Base-by-base conservation (phyloP, 2,113 vertebrate species). In the Anolis carolinensis region DNA sequence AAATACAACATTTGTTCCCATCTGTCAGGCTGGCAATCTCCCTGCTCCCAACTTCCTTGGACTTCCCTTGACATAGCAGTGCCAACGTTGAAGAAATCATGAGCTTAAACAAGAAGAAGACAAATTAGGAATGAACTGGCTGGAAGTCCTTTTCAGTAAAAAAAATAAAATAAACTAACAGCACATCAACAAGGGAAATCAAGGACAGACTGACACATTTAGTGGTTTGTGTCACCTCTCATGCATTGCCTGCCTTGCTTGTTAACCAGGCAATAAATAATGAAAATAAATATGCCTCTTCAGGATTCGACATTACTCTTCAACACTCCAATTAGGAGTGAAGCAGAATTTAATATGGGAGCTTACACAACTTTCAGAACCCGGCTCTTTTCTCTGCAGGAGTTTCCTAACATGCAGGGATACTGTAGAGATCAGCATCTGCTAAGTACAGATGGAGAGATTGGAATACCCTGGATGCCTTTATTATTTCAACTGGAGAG, bases 21-120 rank as follows among this genome's bases (percentile, higher is more conserved):
- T 92, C 89, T 93, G 90, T 90, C 88, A 74, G 0, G 71, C 63
- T 91, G 91, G 89, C 92, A 92, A 32, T 21, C 16, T 2, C 36
- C 23, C 86, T 86, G 73, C 13, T 70, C 89, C 89, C 89, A 92
- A 86, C 86, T 86, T 88, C 78, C 39, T 34, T 91, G 75, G 75
- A 86, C 50, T 68, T 83, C 63, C 73, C 85, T 52, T 63, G 86
- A 90, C 86, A 36, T 88, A 68, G 83, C 75, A 16, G 8, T 85
- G 86, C 85, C 89, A 94, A 82, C 70, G 50, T 72, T 36, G 74
- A 89, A 87, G 10, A 73, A 72, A 23, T 84, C 36, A 78, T 79
- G 48, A 81, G 39, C 32, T 21, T 39, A 36, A 34, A 50, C 50
- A 59, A 72, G 27, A 70, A 14, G 4, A 7, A 36, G 90, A 87